Percentiles rank a stretch among this genome's conserved stretches.
Evolutionary conservation across 2,113 vertebrate species (phyloP).

Genomic region (Falco punctatus): DNA sequence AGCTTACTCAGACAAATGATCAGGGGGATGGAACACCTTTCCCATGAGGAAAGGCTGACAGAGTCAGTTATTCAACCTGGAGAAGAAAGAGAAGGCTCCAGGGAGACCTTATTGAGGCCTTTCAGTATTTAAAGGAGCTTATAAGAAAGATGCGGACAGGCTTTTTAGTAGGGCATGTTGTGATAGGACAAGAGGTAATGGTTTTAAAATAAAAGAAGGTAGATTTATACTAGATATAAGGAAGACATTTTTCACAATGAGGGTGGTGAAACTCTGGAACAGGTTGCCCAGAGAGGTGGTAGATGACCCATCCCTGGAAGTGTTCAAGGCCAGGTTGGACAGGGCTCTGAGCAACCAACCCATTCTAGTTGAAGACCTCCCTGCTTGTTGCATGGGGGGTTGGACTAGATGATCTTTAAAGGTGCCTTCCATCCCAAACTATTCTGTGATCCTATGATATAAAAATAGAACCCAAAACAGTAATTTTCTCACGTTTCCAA

Average conservation of each 20-base stretch:
- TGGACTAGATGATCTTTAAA: no score
- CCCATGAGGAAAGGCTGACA: background rate
- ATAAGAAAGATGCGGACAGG: background rate
- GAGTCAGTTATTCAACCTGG: background rate
- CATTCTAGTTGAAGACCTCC: background rate
- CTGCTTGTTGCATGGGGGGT: background rate
- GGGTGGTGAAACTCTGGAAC: background rate
- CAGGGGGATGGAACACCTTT: background rate
- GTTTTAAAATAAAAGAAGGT: background rate
- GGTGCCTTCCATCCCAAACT: no score
- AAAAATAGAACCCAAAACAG: background rate
- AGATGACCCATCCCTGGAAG: background rate
- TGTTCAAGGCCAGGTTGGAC: background rate
- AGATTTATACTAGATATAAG: background rate
- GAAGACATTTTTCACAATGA: no score
- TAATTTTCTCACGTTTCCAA: background rate
- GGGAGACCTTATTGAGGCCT: background rate
- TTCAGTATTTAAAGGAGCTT: background rate
- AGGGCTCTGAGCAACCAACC: background rate
- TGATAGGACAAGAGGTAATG: rapidly evolving
- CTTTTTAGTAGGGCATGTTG: background rate
- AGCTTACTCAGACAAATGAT: background rate
- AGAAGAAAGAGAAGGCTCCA: background rate
- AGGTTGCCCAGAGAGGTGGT: background rate
- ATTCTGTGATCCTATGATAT: background rate